Percentiles rank a stretch among this genome's conserved stretches.
Evolutionary conservation across 2,797 vertebrate species (phyloP).

Genomic region (Sylvia borin): DNA sequence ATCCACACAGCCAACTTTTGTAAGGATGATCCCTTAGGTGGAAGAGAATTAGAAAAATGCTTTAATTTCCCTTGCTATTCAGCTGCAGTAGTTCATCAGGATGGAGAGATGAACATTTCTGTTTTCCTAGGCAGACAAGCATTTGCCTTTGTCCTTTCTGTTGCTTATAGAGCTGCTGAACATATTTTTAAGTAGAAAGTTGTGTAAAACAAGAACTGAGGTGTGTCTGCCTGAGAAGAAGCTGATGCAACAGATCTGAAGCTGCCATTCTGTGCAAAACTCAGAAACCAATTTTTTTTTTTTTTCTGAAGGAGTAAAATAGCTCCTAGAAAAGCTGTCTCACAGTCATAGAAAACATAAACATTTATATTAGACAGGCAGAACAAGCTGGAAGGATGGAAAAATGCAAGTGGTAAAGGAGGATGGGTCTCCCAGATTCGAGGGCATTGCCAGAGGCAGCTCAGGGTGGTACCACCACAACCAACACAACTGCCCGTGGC

Average conservation of each 20-base stretch:
- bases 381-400: not conserved
- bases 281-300: not conserved
- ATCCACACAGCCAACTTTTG: not conserved
- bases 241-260: not conserved
- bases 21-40: not conserved
- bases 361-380: not conserved
- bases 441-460: not conserved
- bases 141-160: not conserved
- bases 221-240: not conserved
- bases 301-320: not conserved
- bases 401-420: not conserved
- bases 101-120: not conserved
- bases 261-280: not conserved
- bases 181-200: not conserved
- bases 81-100: not conserved
- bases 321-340: not conserved
- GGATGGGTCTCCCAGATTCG: not conserved
- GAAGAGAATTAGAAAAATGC: not conserved
- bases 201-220: not conserved
- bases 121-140: not conserved
- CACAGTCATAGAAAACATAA: not conserved
- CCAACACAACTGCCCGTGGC: not conserved
- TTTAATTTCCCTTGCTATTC: not conserved
- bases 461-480: not conserved
- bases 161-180: not conserved